Percentiles rank a stretch among this genome's conserved stretches.
Conservation (phyloP, 2,888 invertebrate genomes). For the Drosophila kuntzei region DNA sequence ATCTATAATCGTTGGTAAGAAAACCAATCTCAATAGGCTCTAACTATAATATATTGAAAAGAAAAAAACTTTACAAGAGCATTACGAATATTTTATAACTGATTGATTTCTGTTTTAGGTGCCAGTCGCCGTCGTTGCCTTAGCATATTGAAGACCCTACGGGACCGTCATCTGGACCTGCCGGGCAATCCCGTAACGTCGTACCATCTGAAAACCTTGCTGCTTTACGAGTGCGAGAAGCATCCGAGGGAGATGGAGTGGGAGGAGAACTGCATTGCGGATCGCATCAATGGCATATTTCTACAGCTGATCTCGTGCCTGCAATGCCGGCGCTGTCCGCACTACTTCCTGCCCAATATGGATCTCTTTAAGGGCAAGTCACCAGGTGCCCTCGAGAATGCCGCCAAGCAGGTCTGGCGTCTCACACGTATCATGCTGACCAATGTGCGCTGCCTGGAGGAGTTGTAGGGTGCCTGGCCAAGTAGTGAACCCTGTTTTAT, state of each 20-base stretch:
- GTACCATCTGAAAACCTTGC: conserved; percentile 95
- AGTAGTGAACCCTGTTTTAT: conserved; percentile 4
- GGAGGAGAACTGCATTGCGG: conserved; percentile 96
- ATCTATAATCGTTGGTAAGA: no score
- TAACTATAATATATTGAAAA: no score
- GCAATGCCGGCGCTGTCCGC: conserved; percentile 97
- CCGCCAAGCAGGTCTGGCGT: conserved; percentile 97
- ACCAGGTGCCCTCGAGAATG: conserved; percentile 95
- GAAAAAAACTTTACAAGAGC: no score
- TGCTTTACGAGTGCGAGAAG: conserved; percentile 98
- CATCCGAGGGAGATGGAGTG: conserved; percentile 97
- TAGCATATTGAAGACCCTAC: conserved; percentile 94
- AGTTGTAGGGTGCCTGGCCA: conserved; percentile 87
- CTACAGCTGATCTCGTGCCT: conserved; percentile 97
- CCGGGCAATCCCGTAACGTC: conserved; percentile 95
- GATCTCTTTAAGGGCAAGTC: conserved; percentile 97
- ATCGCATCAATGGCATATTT: conserved; percentile 97
- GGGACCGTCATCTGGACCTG: conserved; percentile 95
- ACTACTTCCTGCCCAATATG: conserved; percentile 97
- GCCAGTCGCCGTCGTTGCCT: conserved; percentile 95
- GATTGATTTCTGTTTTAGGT: conserved; percentile 70
- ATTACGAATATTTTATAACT: background rate
- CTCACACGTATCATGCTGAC: conserved; percentile 96
- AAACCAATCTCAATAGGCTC: no score
- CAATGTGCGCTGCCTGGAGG: conserved; percentile 95